These are phyloP conservation scores for Harpalus rubripes DNA, from an alignment of 2,888 invertebrate genomes.

Conservation along the genomic window DNA sequence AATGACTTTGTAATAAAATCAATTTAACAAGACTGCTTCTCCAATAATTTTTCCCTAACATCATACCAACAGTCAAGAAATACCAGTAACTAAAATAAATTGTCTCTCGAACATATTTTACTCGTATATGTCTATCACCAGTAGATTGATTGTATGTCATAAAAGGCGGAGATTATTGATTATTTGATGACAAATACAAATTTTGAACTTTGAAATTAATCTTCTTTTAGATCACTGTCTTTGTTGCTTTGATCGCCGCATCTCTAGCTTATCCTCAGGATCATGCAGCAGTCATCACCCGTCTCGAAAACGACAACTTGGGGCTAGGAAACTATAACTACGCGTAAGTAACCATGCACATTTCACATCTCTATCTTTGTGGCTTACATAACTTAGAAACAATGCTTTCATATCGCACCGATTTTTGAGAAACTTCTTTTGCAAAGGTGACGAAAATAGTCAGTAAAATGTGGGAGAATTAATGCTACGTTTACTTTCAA, in stretches of 20 bases:
- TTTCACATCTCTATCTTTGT: neutral
- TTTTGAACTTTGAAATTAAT: neutral
- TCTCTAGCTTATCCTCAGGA: slow-evolving; percentile 54
- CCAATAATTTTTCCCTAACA: too few species aligned
- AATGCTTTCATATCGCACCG: neutral
- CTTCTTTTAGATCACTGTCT: slow-evolving; percentile 24
- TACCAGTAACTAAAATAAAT: too few species aligned
- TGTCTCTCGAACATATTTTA: too few species aligned
- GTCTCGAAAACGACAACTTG: slow-evolving; percentile 56
- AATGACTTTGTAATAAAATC: too few species aligned
- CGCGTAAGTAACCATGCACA: slow-evolving; percentile 57
- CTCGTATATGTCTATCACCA: too few species aligned
- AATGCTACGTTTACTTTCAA: slow-evolving; percentile 57
- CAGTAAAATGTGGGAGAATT: slow-evolving; percentile 37
- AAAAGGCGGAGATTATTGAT: too few species aligned
- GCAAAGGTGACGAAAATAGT: neutral
- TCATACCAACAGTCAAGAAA: too few species aligned
- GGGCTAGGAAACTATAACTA: slow-evolving; percentile 60
- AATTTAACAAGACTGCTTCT: too few species aligned
- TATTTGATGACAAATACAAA: too few species aligned
- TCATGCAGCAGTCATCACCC: slow-evolving; percentile 47
- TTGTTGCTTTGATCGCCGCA: neutral
- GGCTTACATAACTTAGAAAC: slow-evolving; percentile 18
- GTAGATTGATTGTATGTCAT: too few species aligned
- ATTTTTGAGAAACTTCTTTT: slow-evolving; percentile 13